Evolutionary conservation across 2,797 vertebrate genomes (phyloP).

Genomic region (Podarcis siculus): DNA sequence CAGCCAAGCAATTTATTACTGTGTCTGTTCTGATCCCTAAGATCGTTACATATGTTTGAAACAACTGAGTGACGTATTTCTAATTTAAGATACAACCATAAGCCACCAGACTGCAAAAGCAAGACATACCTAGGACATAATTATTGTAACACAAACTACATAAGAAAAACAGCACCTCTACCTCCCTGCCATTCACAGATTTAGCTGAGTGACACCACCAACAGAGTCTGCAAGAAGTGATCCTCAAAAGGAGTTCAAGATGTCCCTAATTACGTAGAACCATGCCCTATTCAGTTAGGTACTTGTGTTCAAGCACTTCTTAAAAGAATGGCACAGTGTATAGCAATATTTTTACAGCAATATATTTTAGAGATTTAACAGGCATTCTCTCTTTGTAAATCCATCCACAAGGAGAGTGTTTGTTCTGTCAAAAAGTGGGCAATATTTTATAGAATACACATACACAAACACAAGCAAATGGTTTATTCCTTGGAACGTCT

Average conservation of each 20-base stretch:
- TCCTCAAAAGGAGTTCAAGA: neutral
- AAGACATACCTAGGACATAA: neutral
- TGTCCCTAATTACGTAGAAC: neutral
- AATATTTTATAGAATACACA: too few relatives aligned
- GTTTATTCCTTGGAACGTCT: neutral
- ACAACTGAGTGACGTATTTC: neutral
- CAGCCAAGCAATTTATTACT: neutral
- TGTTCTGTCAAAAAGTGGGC: neutral
- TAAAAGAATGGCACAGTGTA: neutral
- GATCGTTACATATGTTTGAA: neutral
- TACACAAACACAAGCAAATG: too few relatives aligned
- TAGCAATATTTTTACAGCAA: neutral
- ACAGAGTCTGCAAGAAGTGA: neutral
- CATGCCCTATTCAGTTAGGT: neutral
- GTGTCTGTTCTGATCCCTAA: neutral
- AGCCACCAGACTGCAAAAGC: neutral
- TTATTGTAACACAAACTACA: neutral
- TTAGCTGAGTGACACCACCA: neutral
- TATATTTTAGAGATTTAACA: neutral
- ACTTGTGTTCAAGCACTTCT: neutral
- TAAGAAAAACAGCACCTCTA: neutral
- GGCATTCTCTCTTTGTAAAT: neutral
- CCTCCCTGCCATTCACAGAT: neutral
- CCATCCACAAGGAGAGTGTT: too few relatives aligned
- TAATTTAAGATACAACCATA: neutral